Evolutionary conservation across 2,888 invertebrate species (phyloP).

Genomic region (Tineola bisselliella): DNA sequence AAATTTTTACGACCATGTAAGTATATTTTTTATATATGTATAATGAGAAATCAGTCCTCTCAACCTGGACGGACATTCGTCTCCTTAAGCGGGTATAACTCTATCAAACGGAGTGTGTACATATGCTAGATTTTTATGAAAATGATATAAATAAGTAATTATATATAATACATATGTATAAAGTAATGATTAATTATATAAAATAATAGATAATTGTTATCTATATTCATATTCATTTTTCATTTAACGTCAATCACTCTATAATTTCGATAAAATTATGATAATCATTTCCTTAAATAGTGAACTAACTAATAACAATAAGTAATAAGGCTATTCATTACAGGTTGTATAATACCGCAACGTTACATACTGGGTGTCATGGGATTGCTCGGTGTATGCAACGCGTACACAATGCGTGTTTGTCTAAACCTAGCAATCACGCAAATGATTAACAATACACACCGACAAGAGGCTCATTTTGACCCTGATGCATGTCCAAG

Average conservation of each 20-base stretch:
- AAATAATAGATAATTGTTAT: too few species aligned
- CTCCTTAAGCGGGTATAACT: too few species aligned
- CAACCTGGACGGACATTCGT: too few species aligned
- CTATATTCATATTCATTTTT: too few species aligned
- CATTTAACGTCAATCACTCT: too few species aligned
- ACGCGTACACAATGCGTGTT: constrained; percentile 79
- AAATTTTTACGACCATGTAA: constrained; percentile 49
- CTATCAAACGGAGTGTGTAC: too few species aligned
- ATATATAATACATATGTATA: too few species aligned
- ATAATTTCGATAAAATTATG: not conserved
- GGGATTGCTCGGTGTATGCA: constrained; percentile 76
- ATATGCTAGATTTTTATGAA: too few species aligned
- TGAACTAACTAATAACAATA: not conserved
- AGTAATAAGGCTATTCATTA: not conserved
- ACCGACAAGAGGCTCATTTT: constrained; percentile 26
- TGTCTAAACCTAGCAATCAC: constrained; percentile 78
- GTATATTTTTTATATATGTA: constrained; percentile 24
- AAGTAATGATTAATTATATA: too few species aligned
- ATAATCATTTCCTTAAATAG: not conserved
- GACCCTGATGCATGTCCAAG: constrained; percentile 44
- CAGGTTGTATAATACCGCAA: constrained; percentile 72
- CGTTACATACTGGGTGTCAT: constrained; percentile 75
- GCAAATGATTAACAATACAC: constrained; percentile 64
- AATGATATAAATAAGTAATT: too few species aligned
- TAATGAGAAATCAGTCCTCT: too few species aligned